Conservation (phyloP, 2,797 vertebrate genomes). For the Carcharodon carcharias region DNA sequence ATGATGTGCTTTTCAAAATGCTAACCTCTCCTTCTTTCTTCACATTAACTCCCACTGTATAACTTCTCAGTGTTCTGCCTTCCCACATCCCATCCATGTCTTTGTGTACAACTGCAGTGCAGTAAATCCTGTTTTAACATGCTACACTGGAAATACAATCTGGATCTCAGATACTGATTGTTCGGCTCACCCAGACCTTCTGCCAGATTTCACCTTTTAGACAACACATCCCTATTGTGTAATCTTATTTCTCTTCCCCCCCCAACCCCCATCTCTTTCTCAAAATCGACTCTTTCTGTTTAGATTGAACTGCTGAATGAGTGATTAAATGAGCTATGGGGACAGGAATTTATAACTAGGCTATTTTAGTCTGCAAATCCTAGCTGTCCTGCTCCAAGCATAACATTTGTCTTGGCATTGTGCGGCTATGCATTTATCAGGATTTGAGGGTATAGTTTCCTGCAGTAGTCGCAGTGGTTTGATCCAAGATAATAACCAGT, state of each 20-base stretch:
- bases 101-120: not conserved
- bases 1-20: not conserved
- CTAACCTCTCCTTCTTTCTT: not conserved
- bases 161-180: not conserved
- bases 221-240: not conserved
- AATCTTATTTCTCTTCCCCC: not conserved
- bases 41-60: not conserved
- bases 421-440: slow-evolving; percentile 5
- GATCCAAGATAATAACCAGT: not conserved
- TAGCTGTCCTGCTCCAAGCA: slow-evolving; percentile 8
- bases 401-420: slow-evolving; percentile 23
- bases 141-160: not conserved
- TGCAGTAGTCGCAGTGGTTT: slow-evolving; percentile 5
- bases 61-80: not conserved
- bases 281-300: not conserved
- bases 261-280: no score
- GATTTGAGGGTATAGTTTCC: slow-evolving; percentile 3
- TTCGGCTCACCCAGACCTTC: not conserved
- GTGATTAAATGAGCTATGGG: not conserved
- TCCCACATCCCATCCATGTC: not conserved
- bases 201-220: not conserved
- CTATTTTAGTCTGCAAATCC: slow-evolving; percentile 16
- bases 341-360: not conserved
- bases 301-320: slow-evolving; percentile 9
- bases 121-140: not conserved